A percentile compares a stretch with the other conserved stretches of the same genome.
Evolutionary conservation across 1,140 invertebrate genomes (phyloP).

Genomic region (Dolichoris vasculosae): DNA sequence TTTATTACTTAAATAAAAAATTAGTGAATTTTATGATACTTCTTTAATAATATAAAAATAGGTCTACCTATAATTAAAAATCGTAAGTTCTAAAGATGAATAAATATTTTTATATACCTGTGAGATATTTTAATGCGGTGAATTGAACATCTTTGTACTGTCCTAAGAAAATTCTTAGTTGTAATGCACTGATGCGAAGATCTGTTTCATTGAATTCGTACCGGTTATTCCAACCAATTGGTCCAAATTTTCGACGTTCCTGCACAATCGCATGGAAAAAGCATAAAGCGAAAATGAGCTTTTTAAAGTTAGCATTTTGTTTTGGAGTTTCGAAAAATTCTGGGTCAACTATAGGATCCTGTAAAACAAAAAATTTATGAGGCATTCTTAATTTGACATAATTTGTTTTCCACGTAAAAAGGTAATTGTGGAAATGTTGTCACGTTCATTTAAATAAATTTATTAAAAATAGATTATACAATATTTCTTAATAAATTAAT

Average conservation of each 20-base stretch:
- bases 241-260: slow-evolving; percentile 93
- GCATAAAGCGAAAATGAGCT: slow-evolving; percentile 89
- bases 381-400: background rate
- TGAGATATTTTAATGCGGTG: slow-evolving; percentile 91
- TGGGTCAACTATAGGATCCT: slow-evolving; percentile 89
- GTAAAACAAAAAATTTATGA: slow-evolving; percentile 34
- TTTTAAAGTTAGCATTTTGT: slow-evolving; percentile 86
- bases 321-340: slow-evolving; percentile 92
- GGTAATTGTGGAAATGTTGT: background rate
- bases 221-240: slow-evolving; percentile 95
- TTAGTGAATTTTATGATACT: too few relatives aligned
- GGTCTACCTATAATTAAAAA: background rate
- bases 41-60: too few relatives aligned
- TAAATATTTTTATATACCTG: slow-evolving; percentile 64
- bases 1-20: too few relatives aligned
- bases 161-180: slow-evolving; percentile 92
- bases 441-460: too few relatives aligned
- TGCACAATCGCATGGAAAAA: slow-evolving; percentile 96
- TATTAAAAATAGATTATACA: too few relatives aligned
- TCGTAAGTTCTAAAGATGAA: background rate
- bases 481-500: too few relatives aligned
- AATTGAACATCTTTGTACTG: slow-evolving; percentile 92
- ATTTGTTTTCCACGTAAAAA: background rate
- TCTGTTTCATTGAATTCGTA: slow-evolving; percentile 98
- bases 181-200: slow-evolving; percentile 89